Evolutionary conservation across 92 coral and sea anemone species (phyloP), one percentile per base, ranked within the genome.

Genomic region (Palythoa grandis): DNA sequence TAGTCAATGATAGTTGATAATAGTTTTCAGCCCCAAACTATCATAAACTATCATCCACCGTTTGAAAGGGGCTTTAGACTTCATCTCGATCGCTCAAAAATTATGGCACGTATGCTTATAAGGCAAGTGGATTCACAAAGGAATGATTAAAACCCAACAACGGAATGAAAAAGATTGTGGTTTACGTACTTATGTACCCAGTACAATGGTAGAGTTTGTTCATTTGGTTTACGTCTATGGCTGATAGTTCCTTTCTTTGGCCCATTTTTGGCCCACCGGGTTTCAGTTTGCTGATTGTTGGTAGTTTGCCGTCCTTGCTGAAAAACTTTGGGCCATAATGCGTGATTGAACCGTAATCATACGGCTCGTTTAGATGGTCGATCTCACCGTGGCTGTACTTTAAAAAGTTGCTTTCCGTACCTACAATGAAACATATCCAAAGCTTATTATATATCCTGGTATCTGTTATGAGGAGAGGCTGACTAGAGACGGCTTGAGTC

Each of bases 251-350:
- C 22, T 61, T 52, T 61, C 89, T 83, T 52, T 89, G 92, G 11
- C 92, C 89, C 54, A 89, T 85, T 66, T 35, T 61, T 24, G 86
- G 65, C 14, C 92, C 92, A 40, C 92, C 92, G 16, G 92, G 92
- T 68, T 73, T 82, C 48, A 85, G 77, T 84, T 89, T 89, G 71
- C 73, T 82, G 50, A 89, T 86, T 24, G 75, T 73, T 5, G 89
- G 87, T 23, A 12, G 58, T 11, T 37, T 61, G 22, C 50, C 68
- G 70, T 89, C 83, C 47, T 69, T 69, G 48, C 74, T 69, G 24
- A 77, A 77, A 38, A 11, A 52, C 12, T 17, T 13, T 13, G 79
- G 8, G 37, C 82, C 82, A 56, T 86, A 86, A 77, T 86, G 88
- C 75, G 78, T 76, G 52, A 76, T 38, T 53, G 88, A 86, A 4